phyloP scores from a whole-genome alignment of 2,113 vertebrate species.

The Arvicanthis niloticus region DNA sequence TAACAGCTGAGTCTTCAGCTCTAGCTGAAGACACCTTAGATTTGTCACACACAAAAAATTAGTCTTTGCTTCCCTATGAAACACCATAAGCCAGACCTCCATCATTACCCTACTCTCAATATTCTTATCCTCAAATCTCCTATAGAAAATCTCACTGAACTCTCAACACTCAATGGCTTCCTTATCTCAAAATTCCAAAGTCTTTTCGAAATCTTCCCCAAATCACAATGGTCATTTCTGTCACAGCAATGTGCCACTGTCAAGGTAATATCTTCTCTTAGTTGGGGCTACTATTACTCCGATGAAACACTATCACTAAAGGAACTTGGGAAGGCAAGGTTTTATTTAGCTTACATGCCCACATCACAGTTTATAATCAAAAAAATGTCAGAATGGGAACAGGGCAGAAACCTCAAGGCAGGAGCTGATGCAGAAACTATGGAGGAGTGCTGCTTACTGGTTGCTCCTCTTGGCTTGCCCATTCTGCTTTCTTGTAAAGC shows the following conservation, averaged over 20 bases:
- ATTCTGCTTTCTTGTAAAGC: not conserved
- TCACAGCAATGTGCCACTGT: not conserved
- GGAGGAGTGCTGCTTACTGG: not conserved
- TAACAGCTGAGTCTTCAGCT: not conserved
- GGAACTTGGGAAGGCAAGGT: not conserved
- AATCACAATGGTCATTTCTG: not conserved
- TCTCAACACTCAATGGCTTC: not conserved
- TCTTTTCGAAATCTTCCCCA: not conserved
- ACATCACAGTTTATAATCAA: not conserved
- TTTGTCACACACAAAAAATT: not conserved
- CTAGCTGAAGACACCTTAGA: not conserved
- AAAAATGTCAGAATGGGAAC: not conserved
- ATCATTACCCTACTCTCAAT: not conserved
- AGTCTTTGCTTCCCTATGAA: not conserved
- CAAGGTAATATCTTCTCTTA: not conserved
- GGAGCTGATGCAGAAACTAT: not conserved
- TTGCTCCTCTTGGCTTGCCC: not conserved
- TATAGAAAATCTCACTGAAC: not conserved
- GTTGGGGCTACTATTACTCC: not conserved
- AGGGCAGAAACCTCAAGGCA: too few relatives aligned
- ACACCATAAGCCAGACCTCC: not conserved
- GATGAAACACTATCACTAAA: not conserved
- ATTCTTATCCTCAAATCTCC: not conserved
- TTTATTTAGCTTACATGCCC: not conserved
- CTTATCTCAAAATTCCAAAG: not conserved